A percentile compares a stretch with the other conserved stretches of the same genome.
Evolutionary conservation across 2,113 vertebrate species (phyloP).

Genomic region (Harpagus bidentatus): DNA sequence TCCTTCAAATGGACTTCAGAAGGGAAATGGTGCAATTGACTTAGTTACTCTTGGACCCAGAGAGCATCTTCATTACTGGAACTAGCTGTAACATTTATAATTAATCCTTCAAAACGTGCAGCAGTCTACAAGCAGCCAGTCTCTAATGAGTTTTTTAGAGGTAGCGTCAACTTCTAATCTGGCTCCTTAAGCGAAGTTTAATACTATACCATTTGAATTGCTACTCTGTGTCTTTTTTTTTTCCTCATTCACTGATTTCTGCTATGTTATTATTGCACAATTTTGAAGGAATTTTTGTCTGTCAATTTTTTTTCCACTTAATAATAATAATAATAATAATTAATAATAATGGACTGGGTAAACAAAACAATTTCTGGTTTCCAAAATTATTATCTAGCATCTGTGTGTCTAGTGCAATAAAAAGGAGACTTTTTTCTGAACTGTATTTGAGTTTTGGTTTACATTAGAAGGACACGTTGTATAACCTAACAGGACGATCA

Average conservation of each 20-base stretch:
- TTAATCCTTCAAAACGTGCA: background rate
- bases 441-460: background rate
- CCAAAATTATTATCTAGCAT: background rate
- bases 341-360: slow-evolving; percentile 53
- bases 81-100: background rate
- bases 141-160: background rate
- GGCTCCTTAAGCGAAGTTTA: slow-evolving; percentile 46
- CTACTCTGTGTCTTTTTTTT: background rate
- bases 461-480: background rate
- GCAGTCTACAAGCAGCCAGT: background rate
- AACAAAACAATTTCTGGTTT: slow-evolving; percentile 28
- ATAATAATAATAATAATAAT: background rate
- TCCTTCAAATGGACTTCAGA: slow-evolving; percentile 47
- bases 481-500: background rate
- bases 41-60: background rate
- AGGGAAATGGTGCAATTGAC: background rate
- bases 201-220: slow-evolving; percentile 36
- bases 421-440: background rate
- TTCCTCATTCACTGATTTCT: slow-evolving; percentile 42
- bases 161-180: slow-evolving; percentile 24
- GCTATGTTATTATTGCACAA: slow-evolving; percentile 70
- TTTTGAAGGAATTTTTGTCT: slow-evolving; percentile 69
- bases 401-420: background rate
- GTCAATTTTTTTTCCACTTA: slow-evolving; percentile 57
- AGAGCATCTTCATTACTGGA: background rate